Percentiles rank a stretch among this genome's conserved stretches.
Evolutionary conservation across 1,140 invertebrate genomes (phyloP).

Genomic region (Forficula auricularia): DNA sequence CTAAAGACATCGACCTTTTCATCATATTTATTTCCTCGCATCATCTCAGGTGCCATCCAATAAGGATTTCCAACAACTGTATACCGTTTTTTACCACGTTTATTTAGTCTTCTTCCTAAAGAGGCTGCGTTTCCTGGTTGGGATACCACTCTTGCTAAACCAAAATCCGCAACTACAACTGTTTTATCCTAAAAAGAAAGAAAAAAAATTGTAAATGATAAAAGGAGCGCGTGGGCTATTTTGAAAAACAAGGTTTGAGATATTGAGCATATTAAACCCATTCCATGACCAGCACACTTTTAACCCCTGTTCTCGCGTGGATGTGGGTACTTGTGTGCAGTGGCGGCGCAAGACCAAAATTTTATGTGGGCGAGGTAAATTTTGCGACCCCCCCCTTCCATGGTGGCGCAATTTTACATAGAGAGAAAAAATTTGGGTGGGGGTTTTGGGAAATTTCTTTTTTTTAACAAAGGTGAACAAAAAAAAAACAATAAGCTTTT

Average conservation of each 20-base stretch:
- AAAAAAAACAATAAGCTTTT: no score
- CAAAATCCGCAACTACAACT: constrained; percentile 89
- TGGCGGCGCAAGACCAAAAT: no score
- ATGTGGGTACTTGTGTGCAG: no score
- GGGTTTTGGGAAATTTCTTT: no score
- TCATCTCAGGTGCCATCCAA: constrained; percentile 98
- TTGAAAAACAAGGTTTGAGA: background rate
- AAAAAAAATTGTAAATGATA: constrained; percentile 9
- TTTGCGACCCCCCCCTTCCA: no score
- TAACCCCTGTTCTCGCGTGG: no score
- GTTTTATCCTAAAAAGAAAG: constrained; percentile 46
- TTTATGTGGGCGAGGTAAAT: no score
- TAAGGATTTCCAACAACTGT: constrained; percentile 87
- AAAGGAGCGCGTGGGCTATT: background rate
- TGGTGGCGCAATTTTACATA: no score
- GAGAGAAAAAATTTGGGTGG: no score
- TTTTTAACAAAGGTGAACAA: no score
- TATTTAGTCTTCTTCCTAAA: constrained; percentile 19
- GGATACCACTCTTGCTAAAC: constrained; percentile 72
- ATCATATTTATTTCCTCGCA: constrained; percentile 88
- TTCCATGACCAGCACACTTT: no score
- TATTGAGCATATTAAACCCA: no score
- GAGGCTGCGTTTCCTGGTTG: constrained; percentile 22
- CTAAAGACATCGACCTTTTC: constrained; percentile 96
- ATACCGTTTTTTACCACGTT: constrained; percentile 39